Evolutionary conservation across 2,888 invertebrate species (phyloP), one percentile per base, ranked within the genome.

Genomic region (Dynastes grantii): DNA sequence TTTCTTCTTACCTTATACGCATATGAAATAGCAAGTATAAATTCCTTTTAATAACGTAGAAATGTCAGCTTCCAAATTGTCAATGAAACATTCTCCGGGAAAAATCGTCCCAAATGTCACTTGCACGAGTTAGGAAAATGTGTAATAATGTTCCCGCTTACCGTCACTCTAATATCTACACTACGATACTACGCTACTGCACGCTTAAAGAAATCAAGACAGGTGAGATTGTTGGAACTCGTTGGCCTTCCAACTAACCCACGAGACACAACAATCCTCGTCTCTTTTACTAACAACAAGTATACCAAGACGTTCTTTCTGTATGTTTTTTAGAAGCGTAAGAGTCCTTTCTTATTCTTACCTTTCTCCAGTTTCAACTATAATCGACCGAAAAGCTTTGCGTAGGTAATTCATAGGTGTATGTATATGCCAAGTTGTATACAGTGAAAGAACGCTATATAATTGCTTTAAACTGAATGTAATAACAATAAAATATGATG

Each of bases 231-330:
- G 45, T 61, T 61, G 11, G 61, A 61, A 73, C 73, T 53, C 58
- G 73, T 61, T 73, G 73, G 73, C 73, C 73, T 73, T 73, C 73
- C 73, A 73, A 73, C 73, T 61, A 73, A 73, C 73, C 73, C 29
- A 73, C 73, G 73, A 73, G 73, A 73, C 61, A 73, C 73, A 73
- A 73, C 73, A 61, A 27, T 27, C 58, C 45, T 53, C 73, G 58
- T 73, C 40, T 73, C 71, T 58, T 73, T 73, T 40, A 53, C 73
- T 8, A 32, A 45, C 71, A 40, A 71, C 71, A 70, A 70, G 70
- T 51, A 71, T 61, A 71, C 73, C 73, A 45, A 58, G 73, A 73
- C 58, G 73, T 73, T 73, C 40, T 73, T 61, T 73, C 73, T 45
- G 22, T 51, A 29, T 29, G 22, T 22, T 68, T 68, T 49, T n/a